A percentile compares a stretch with the other conserved stretches of the same genome.
Evolutionary conservation across 2,797 vertebrate genomes (phyloP).

Genomic region (Argentina silus): DNA sequence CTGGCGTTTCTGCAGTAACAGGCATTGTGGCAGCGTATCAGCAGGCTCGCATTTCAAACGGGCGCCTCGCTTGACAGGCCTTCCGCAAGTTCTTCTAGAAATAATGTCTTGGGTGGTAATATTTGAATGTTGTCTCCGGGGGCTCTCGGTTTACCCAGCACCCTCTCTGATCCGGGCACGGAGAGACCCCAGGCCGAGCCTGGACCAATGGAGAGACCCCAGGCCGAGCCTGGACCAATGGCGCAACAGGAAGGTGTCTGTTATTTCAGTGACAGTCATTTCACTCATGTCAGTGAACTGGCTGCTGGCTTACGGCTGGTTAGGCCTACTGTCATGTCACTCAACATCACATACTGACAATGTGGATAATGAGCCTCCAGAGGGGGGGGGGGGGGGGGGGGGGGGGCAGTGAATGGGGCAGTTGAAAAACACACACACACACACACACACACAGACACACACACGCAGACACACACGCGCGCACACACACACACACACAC

Average conservation of each 20-base stretch:
- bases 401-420: neutral
- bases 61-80: slow-evolving; percentile 63
- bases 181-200: too few species aligned
- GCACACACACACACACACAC: neutral
- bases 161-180: neutral
- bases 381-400: neutral
- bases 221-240: too few species aligned
- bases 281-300: too few species aligned
- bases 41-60: slow-evolving; percentile 75
- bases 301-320: too few species aligned
- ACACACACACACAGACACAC: neutral
- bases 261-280: neutral
- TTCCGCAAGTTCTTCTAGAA: slow-evolving; percentile 75
- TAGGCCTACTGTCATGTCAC: too few species aligned
- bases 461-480: neutral
- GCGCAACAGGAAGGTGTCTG: slow-evolving; percentile 4
- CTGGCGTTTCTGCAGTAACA: slow-evolving; percentile 63
- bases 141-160: slow-evolving; percentile 49
- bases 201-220: too few species aligned
- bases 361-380: neutral
- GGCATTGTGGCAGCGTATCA: slow-evolving; percentile 67
- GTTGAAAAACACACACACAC: neutral
- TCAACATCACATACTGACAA: slow-evolving; percentile 7
- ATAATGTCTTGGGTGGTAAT: slow-evolving; percentile 76
- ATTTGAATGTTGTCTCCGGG: slow-evolving; percentile 79